These are phyloP conservation scores for Philopedon plagiatum DNA, from an alignment of 2,888 invertebrate genomes.

Conservation along the genomic window DNA sequence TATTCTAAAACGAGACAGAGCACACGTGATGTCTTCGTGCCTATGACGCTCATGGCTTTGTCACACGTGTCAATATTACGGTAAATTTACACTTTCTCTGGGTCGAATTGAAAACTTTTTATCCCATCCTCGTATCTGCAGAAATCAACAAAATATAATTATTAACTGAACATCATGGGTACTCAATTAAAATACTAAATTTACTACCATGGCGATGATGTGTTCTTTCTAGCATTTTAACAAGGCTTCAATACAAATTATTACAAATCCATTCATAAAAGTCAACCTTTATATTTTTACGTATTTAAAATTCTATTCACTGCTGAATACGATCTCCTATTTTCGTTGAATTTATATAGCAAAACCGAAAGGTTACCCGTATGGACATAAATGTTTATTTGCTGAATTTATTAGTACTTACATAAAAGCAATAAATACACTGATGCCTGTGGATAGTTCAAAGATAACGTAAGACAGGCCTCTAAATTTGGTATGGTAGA, in stretches of 20 bases:
- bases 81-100: too few species aligned
- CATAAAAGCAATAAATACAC: slow-evolving; percentile 37
- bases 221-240: neutral
- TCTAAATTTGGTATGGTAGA: slow-evolving; percentile 5
- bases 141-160: neutral
- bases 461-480: slow-evolving; percentile 8
- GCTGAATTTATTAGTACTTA: slow-evolving; percentile 38
- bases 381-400: slow-evolving; percentile 32
- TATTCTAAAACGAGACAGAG: too few species aligned
- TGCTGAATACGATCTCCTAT: slow-evolving; percentile 25
- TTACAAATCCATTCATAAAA: slow-evolving; percentile 17
- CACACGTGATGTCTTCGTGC: too few species aligned
- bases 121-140: too few species aligned
- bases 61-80: too few species aligned
- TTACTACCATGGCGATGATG: neutral
- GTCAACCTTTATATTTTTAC: neutral
- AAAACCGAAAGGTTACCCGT: slow-evolving; percentile 30
- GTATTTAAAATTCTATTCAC: slow-evolving; percentile 7
- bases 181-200: neutral
- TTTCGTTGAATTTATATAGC: slow-evolving; percentile 36
- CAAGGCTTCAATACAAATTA: neutral
- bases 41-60: too few species aligned
- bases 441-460: slow-evolving; percentile 6
- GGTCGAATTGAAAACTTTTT: too few species aligned
- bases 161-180: neutral